A percentile compares a stretch with the other conserved stretches of the same genome.
Evolutionary conservation across 2,797 vertebrate species (phyloP).

Genomic region (Parotocinclus haroldoi): DNA sequence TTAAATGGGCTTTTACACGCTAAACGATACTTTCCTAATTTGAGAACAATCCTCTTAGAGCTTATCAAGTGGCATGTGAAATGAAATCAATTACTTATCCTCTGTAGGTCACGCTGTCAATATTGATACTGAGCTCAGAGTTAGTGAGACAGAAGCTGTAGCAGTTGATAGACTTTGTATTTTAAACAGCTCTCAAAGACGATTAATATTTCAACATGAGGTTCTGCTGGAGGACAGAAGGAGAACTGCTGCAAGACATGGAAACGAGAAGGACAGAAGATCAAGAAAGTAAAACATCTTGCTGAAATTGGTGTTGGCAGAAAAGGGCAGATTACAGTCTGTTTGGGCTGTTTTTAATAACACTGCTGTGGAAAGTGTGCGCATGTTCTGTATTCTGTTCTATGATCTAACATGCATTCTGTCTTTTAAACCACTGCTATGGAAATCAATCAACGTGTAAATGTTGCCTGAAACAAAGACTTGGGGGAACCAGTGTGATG

Average conservation of each 20-base stretch:
- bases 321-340: neutral
- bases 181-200: constrained; percentile 67
- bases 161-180: constrained; percentile 58
- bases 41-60: constrained; percentile 18
- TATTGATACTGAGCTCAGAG: constrained; percentile 31
- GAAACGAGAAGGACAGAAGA: constrained; percentile 49
- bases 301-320: neutral
- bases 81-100: constrained; percentile 19
- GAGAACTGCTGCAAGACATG: constrained; percentile 51
- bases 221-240: constrained; percentile 56
- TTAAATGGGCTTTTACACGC: constrained; percentile 19
- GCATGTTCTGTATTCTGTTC: neutral
- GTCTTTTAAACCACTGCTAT: too few relatives aligned
- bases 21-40: constrained; percentile 15
- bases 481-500: neutral
- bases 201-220: constrained; percentile 67
- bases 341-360: neutral
- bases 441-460: neutral
- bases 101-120: constrained; percentile 6
- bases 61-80: constrained; percentile 18
- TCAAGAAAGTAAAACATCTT: constrained; percentile 32
- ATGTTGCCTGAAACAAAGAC: neutral
- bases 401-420: too few relatives aligned
- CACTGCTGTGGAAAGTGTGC: too few relatives aligned
- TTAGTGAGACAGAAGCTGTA: constrained; percentile 38